These are phyloP conservation scores for Mythimna loreyi DNA, from an alignment of 2,888 invertebrate species.

Conservation along the genomic window DNA sequence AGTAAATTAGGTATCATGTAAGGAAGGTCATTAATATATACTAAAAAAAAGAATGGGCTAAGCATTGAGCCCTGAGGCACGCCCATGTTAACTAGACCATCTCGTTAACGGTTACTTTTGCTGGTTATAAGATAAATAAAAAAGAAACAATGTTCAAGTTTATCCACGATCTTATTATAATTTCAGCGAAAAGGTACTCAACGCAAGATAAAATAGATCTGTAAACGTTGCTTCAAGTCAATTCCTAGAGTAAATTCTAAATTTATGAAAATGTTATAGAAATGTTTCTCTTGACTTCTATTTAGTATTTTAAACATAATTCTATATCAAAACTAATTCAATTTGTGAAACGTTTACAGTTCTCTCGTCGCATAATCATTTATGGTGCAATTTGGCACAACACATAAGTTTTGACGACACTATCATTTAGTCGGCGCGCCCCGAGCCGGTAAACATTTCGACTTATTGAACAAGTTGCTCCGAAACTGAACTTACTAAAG, in stretches of 20 bases:
- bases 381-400: conserved; percentile 3
- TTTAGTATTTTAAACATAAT: neutral
- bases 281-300: neutral
- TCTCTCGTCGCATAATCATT: conserved; percentile 3
- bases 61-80: too few species aligned
- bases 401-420: conserved; percentile 24
- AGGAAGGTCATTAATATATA: too few species aligned
- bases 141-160: too few species aligned
- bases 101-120: too few species aligned
- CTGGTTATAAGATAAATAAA: too few species aligned
- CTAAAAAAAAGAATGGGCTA: too few species aligned
- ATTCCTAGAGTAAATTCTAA: neutral
- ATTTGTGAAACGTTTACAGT: conserved; percentile 1
- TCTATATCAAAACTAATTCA: conserved; percentile 12
- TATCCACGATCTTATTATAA: neutral
- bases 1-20: too few species aligned
- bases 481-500: conserved; percentile 12
- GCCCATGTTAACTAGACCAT: too few species aligned
- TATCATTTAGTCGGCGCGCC: neutral
- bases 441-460: neutral
- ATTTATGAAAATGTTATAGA: neutral
- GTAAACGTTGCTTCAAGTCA: too few species aligned
- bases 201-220: neutral
- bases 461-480: conserved; percentile 5
- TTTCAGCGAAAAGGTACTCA: neutral